These are phyloP conservation scores for Pogonophryne albipinna DNA, from an alignment of 2,797 vertebrate species.

Conservation along the genomic window DNA sequence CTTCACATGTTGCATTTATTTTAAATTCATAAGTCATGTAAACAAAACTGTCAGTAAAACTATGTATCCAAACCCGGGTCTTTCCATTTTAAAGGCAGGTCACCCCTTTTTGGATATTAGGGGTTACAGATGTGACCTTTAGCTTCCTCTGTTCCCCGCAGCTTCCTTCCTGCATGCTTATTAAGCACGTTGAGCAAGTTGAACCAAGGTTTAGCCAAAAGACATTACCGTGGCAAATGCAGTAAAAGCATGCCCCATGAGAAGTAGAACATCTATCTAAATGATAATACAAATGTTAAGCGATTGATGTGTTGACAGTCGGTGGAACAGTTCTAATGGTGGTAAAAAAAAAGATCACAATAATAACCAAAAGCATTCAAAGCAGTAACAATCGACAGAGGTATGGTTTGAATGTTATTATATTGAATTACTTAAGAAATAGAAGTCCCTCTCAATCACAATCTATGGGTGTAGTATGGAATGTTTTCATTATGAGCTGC, in stretches of 20 bases:
- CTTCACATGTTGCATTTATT: background rate
- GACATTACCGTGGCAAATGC: constrained; percentile 3
- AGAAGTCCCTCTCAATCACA: background rate
- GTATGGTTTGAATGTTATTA: background rate
- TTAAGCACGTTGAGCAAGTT: constrained; percentile 64
- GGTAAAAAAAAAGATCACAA: background rate
- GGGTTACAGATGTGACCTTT: constrained; percentile 64
- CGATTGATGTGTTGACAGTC: background rate
- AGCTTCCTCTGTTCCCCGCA: constrained; percentile 63
- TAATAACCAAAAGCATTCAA: background rate
- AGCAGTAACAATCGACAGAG: background rate
- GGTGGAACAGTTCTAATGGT: background rate
- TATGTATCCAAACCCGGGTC: constrained; percentile 23
- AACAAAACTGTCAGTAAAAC: background rate
- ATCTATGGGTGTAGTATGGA: background rate
- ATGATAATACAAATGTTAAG: background rate
- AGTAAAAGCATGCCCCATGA: background rate
- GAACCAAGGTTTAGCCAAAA: constrained; percentile 45
- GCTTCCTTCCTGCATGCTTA: constrained; percentile 77
- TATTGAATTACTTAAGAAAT: background rate
- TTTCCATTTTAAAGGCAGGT: constrained; percentile 8
- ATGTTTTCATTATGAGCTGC: background rate
- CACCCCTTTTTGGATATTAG: constrained; percentile 35
- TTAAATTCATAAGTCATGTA: constrained; percentile 4
- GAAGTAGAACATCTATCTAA: background rate